Base-by-base conservation (phyloP, 2,113 vertebrate species). In the Lepus europaeus region DNA sequence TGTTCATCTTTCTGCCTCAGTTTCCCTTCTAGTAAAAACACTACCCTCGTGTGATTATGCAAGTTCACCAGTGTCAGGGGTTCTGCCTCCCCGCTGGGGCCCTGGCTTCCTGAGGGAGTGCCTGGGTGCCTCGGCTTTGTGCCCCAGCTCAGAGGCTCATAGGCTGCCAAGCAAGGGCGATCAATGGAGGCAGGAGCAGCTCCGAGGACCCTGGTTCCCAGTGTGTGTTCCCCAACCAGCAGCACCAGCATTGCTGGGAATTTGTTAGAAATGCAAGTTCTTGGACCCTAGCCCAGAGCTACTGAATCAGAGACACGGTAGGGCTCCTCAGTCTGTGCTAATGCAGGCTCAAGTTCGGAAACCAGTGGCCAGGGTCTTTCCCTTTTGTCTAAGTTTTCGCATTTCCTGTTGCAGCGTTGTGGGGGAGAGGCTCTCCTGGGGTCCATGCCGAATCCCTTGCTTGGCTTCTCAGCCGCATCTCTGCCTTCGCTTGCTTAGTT, bases 11-110 rank as follows among this genome's bases (percentile, higher is more conserved):
- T 63, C 53, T 77, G 80, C 39, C 39, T 94, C 83, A 14, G 53
- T 93, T 95, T 91, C n/a, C 84, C 92, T 27, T 27, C 39, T 22
- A 17, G 87, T 16, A 36, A 74, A 31, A 51, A 56, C 36, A 10
- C 36, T 9, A 9, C 2, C 0, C 4, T 68, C 45, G 0, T 13
- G 23, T 84, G 61, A 64, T n/a, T 16, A 5, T 70, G 14, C 2
- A 64, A 89, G 74, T 10, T 14, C 6, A 0, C 64, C 49, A 1
- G 0, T 33, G 25, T 5, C 49, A 36, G 68, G 45, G 31, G 61
- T 53, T 59, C 11, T 1, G 17, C 25, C 51, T 72, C 9, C 3
- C 9, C 1, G 22, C 23, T 2, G 1, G 9, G 20, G 3, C 3
- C 51, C 64, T 9, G 16, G 73, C 72, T 72, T 53, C 63, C 79